Percentiles rank a stretch among this genome's conserved stretches.
phyloP scores from a whole-genome alignment of 2,797 vertebrate species.

The Eospalax fontanierii region DNA sequence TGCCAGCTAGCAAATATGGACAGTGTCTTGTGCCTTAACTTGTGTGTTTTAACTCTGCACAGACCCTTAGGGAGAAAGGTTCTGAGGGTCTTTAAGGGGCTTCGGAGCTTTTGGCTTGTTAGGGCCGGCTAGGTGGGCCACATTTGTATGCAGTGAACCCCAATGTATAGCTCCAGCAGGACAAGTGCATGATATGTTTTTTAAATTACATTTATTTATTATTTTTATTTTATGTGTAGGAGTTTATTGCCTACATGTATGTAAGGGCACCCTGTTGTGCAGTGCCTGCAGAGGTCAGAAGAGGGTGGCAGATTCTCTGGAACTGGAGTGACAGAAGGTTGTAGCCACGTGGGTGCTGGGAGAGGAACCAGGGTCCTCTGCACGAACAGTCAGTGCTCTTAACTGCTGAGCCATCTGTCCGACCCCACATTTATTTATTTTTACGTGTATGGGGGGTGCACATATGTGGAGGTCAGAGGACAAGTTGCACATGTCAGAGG shows the following conservation, averaged over 20 bases:
- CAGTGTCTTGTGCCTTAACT: slow-evolving; percentile 43
- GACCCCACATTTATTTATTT: too few relatives aligned
- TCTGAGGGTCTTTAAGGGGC: background rate
- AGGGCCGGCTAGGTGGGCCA: background rate
- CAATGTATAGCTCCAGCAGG: background rate
- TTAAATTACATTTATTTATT: background rate
- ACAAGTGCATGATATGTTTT: background rate
- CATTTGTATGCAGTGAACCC: background rate
- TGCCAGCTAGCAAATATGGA: slow-evolving; percentile 15
- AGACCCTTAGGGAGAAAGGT: slow-evolving; percentile 38
- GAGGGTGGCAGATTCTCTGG: too few relatives aligned
- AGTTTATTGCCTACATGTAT: too few relatives aligned
- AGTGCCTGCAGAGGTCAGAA: too few relatives aligned
- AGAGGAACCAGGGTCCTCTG: too few relatives aligned
- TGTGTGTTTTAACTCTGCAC: slow-evolving; percentile 44
- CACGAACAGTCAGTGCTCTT: too few relatives aligned
- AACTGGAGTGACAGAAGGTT: too few relatives aligned
- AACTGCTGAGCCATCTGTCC: too few relatives aligned
- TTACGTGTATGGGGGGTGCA: too few relatives aligned
- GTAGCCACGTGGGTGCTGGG: too few relatives aligned
- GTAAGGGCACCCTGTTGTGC: too few relatives aligned
- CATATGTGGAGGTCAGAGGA: too few relatives aligned
- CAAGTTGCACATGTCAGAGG: background rate
- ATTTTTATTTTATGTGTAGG: background rate
- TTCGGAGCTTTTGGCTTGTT: slow-evolving; percentile 34